These are phyloP conservation scores for Lithophane semibrunnea DNA, from an alignment of 2,888 invertebrate genomes.

Conservation along the genomic window DNA sequence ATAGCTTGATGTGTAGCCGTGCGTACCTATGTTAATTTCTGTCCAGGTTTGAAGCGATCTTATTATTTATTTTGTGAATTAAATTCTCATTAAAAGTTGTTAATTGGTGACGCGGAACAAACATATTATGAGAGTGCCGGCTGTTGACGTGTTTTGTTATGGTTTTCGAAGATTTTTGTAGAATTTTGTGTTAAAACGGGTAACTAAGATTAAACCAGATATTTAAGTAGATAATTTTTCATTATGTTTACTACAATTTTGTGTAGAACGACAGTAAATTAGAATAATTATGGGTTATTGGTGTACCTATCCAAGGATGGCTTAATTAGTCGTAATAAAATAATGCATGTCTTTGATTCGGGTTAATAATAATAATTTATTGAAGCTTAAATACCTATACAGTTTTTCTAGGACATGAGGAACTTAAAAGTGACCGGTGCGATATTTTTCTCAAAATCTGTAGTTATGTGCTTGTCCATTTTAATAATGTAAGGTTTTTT, in stretches of 20 bases:
- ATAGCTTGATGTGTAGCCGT: too few species aligned
- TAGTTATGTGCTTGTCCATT: too few species aligned
- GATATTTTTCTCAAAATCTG: too few species aligned
- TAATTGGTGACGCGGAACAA: conserved; percentile 51
- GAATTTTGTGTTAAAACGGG: background rate
- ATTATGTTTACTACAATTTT: background rate
- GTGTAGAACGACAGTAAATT: background rate
- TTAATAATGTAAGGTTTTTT: too few species aligned
- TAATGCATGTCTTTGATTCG: background rate
- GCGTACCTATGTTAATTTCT: conserved; percentile 22
- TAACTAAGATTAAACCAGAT: background rate
- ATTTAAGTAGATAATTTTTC: background rate
- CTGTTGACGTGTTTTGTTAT: background rate
- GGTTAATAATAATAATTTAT: background rate
- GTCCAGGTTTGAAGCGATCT: conserved; percentile 6
- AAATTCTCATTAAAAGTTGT: conserved; percentile 65
- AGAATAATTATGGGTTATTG: background rate
- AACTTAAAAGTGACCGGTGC: too few species aligned
- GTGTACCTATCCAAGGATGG: background rate
- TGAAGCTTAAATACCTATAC: too few species aligned
- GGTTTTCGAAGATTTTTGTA: background rate
- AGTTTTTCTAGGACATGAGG: too few species aligned
- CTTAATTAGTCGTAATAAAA: background rate
- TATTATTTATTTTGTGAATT: conserved; percentile 50
- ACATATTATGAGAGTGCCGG: conserved; percentile 27